phyloP scores from a whole-genome alignment of 1,140 invertebrate genomes.

The Octopus sinensis region DNA sequence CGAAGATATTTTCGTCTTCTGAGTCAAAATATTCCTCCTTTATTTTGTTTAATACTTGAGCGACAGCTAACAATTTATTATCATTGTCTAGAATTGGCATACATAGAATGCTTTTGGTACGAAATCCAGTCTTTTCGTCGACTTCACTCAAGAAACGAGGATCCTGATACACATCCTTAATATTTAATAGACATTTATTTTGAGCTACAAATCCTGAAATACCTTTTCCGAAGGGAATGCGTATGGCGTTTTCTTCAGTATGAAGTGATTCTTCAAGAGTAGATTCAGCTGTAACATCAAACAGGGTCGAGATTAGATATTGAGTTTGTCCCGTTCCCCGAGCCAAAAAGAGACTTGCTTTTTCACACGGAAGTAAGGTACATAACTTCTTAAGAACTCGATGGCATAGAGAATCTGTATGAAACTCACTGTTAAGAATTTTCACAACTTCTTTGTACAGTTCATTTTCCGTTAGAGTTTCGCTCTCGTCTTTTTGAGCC shows the following conservation, averaged over 20 bases:
- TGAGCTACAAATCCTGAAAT: slow-evolving; percentile 91
- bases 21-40: slow-evolving; percentile 45
- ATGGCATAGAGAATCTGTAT: slow-evolving; percentile 87
- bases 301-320: slow-evolving; percentile 86
- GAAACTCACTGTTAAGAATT: slow-evolving; percentile 93
- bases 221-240: slow-evolving; percentile 70
- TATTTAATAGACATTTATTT: slow-evolving; percentile 87
- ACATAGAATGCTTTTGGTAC: slow-evolving; percentile 84
- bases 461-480: slow-evolving; percentile 78
- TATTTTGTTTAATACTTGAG: slow-evolving; percentile 93
- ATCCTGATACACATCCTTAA: slow-evolving; percentile 85
- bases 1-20: slow-evolving; percentile 64
- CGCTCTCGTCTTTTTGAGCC: neutral
- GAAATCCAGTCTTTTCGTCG: slow-evolving; percentile 87
- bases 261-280: slow-evolving; percentile 75
- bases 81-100: slow-evolving; percentile 95
- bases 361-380: slow-evolving; percentile 84
- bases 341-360: slow-evolving; percentile 88
- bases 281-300: slow-evolving; percentile 71
- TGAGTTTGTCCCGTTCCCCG: slow-evolving; percentile 62
- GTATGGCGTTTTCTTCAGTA: slow-evolving; percentile 47
- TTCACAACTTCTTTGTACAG: slow-evolving; percentile 93
- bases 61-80: slow-evolving; percentile 92
- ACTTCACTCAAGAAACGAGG: slow-evolving; percentile 82
- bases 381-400: slow-evolving; percentile 95